Evolutionary conservation across 1,140 invertebrate species (phyloP).

Genomic region (Polyergus mexicanus): DNA sequence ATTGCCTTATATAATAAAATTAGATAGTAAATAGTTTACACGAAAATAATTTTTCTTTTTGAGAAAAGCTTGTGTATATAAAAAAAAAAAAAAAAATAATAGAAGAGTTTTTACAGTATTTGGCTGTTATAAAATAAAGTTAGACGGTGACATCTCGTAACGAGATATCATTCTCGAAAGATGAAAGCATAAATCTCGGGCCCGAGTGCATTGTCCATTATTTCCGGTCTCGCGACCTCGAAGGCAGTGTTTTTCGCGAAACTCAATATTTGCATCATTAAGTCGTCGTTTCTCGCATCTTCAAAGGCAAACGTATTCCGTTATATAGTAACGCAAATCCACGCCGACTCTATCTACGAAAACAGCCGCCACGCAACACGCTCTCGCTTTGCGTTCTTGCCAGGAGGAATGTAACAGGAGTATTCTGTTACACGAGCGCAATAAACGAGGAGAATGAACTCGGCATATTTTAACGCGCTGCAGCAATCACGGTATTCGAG

Average conservation of each 20-base stretch:
- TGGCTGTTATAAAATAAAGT: background rate
- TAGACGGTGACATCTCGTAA: background rate
- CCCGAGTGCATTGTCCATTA: conserved; percentile 24
- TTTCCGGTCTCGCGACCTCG: conserved; percentile 25
- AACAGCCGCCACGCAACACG: conserved; percentile 40
- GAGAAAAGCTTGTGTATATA: background rate
- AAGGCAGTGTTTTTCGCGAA: conserved; percentile 34
- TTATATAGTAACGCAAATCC: conserved; percentile 58
- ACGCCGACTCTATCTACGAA: conserved; percentile 61
- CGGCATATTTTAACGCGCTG: background rate
- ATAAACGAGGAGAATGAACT: conserved; percentile 13
- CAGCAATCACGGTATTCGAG: background rate
- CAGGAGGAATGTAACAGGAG: conserved; percentile 30
- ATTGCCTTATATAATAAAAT: conserved; percentile 29
- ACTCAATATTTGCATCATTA: conserved; percentile 38
- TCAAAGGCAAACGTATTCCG: conserved; percentile 60
- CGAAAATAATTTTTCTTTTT: background rate
- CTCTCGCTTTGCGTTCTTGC: conserved; percentile 16
- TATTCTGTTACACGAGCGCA: background rate
- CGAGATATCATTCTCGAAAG: background rate
- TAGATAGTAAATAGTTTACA: background rate
- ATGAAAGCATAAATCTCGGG: conserved; percentile 32
- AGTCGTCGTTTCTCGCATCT: conserved; percentile 41
- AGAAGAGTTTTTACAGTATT: background rate
- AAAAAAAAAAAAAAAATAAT: background rate